Conservation (phyloP, 2,797 vertebrate genomes). For the Tragelaphus eurycerus region DNA sequence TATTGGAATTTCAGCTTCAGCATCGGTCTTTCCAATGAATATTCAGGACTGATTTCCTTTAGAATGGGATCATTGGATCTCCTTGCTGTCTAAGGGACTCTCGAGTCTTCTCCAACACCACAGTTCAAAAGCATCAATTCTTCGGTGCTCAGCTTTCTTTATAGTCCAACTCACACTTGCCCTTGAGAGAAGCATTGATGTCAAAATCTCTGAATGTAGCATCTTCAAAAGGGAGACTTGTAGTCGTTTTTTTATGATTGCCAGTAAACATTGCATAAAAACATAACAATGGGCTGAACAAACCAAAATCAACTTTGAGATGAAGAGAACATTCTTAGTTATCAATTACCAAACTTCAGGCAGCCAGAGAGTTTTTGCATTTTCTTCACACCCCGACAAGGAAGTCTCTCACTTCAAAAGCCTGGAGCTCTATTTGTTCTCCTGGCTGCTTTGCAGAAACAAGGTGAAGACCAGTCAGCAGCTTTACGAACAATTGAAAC, state of each 20-base stretch:
- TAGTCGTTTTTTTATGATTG: conserved; percentile 40
- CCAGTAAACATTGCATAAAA: not conserved
- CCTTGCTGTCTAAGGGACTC: not conserved
- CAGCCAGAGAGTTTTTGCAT: not conserved
- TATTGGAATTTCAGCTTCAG: not conserved
- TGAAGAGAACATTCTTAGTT: not conserved
- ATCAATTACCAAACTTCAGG: not conserved
- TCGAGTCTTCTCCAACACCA: not conserved
- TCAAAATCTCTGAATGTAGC: conserved; percentile 14
- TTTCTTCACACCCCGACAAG: not conserved
- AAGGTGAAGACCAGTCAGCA: not conserved
- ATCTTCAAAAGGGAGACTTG: not conserved
- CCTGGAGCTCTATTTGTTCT: not conserved
- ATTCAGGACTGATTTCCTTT: not conserved
- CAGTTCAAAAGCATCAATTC: not conserved
- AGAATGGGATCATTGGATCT: not conserved
- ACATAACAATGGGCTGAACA: not conserved
- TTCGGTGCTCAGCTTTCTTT: not conserved
- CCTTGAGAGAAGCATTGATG: conserved; percentile 38
- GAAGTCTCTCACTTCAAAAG: not conserved
- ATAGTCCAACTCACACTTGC: not conserved
- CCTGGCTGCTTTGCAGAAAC: not conserved
- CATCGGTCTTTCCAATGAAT: not conserved
- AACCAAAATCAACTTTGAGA: not conserved
- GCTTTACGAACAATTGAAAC: not conserved